Evolutionary conservation across 2,888 invertebrate species (phyloP).

Genomic region (Lottia gigantea): DNA sequence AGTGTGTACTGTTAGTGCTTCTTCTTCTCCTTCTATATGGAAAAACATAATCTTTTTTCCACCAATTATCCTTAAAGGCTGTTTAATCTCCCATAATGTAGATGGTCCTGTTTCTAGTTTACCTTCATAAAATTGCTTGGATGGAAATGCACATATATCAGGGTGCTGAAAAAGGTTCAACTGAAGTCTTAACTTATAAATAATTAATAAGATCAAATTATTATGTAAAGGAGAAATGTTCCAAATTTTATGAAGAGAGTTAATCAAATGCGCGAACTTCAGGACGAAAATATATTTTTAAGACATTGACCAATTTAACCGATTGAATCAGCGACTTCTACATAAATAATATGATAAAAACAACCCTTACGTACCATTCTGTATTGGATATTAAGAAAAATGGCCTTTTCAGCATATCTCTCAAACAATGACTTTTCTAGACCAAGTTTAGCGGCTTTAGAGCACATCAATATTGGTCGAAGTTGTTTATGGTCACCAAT

Average conservation of each 20-base stretch:
- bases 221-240: too few species aligned
- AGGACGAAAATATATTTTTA: too few species aligned
- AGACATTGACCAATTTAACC: too few species aligned
- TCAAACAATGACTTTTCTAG: constrained; percentile 52
- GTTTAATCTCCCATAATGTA: constrained; percentile 19
- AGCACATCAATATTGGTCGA: constrained; percentile 53
- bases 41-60: constrained; percentile 31
- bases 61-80: constrained; percentile 26
- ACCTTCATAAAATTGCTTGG: constrained; percentile 47
- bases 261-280: too few species aligned
- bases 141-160: constrained; percentile 51
- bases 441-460: constrained; percentile 43
- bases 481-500: constrained; percentile 64
- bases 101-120: constrained; percentile 31
- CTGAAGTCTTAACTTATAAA: too few species aligned
- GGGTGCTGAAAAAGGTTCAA: constrained; percentile 40
- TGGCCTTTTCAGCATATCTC: constrained; percentile 37
- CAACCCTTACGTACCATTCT: constrained; percentile 50
- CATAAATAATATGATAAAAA: background rate
- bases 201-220: too few species aligned
- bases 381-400: constrained; percentile 53
- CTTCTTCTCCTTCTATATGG: constrained; percentile 53
- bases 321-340: too few species aligned
- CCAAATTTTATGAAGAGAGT: too few species aligned
- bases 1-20: constrained; percentile 46